These are phyloP conservation scores for Pampusana beccarii DNA, from an alignment of 2,113 vertebrate genomes.

Conservation along the genomic window DNA sequence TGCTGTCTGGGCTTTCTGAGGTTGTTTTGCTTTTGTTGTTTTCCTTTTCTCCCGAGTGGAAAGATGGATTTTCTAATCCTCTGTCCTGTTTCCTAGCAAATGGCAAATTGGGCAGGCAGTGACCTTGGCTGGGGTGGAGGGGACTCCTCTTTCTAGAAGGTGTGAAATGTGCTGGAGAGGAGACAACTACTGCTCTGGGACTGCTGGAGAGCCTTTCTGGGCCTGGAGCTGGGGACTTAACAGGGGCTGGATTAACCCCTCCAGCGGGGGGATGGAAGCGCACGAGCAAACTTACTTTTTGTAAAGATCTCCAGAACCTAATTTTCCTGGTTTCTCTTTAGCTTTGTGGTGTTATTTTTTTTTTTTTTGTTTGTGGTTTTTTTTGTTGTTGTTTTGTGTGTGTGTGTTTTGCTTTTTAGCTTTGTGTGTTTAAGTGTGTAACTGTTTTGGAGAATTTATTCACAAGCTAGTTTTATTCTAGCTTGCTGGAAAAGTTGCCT, in stretches of 20 bases:
- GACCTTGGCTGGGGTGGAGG: not conserved
- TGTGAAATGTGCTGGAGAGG: not conserved
- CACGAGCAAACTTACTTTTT: accelerated
- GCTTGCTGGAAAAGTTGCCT: slow-evolving; percentile 31
- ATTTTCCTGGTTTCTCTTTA: not conserved
- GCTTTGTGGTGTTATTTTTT: not conserved
- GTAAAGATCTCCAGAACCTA: not conserved
- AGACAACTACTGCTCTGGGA: not conserved
- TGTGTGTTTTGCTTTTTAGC: not conserved
- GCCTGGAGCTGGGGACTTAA: not conserved
- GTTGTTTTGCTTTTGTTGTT: not conserved
- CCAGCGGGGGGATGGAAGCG: not conserved
- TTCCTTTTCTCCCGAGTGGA: not conserved
- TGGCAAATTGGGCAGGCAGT: not conserved
- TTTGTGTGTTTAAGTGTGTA: not conserved
- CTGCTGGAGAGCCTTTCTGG: not conserved
- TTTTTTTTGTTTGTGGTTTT: not conserved
- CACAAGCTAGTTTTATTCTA: not conserved
- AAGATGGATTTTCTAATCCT: not conserved
- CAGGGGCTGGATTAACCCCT: not conserved
- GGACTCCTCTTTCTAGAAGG: not conserved
- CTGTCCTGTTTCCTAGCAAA: too few relatives aligned
- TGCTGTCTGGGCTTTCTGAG: not conserved
- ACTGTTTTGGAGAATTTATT: not conserved
- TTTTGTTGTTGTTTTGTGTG: not conserved